Conservation (phyloP, 2,113 vertebrate species). For the Bungarus multicinctus region DNA sequence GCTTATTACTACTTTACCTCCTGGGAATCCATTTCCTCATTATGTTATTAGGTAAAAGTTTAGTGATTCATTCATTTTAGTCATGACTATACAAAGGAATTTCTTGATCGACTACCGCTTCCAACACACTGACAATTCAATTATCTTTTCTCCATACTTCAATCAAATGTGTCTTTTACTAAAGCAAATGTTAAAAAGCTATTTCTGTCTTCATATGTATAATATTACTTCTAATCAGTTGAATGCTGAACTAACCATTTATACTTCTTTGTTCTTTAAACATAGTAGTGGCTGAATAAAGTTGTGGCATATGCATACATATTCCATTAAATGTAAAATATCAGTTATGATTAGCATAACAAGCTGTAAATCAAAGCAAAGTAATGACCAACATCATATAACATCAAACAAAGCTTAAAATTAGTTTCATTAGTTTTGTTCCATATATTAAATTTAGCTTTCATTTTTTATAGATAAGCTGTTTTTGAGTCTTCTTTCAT, state of each 20-base stretch:
- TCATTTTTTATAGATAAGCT: neutral
- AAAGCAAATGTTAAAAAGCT: neutral
- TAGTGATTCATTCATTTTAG: neutral
- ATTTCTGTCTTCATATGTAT: neutral
- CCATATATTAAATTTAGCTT: neutral
- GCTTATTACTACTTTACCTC: neutral
- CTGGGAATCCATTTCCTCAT: neutral
- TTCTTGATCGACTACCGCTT: neutral
- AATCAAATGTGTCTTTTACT: neutral
- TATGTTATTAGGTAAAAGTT: neutral
- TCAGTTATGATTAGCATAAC: neutral
- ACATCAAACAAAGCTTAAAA: neutral
- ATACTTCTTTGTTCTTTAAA: neutral
- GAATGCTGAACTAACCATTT: neutral
- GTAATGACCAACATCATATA: neutral
- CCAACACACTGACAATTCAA: neutral
- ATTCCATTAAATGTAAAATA: neutral
- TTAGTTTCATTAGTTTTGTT: neutral
- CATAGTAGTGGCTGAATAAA: neutral
- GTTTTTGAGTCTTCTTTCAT: neutral
- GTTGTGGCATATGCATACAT: neutral
- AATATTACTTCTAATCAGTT: neutral
- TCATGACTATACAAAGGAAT: neutral
- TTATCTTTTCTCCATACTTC: neutral
- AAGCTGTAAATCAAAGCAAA: neutral